Evolutionary conservation across 2,888 invertebrate species (phyloP).

Genomic region (Drosophila dives): DNA sequence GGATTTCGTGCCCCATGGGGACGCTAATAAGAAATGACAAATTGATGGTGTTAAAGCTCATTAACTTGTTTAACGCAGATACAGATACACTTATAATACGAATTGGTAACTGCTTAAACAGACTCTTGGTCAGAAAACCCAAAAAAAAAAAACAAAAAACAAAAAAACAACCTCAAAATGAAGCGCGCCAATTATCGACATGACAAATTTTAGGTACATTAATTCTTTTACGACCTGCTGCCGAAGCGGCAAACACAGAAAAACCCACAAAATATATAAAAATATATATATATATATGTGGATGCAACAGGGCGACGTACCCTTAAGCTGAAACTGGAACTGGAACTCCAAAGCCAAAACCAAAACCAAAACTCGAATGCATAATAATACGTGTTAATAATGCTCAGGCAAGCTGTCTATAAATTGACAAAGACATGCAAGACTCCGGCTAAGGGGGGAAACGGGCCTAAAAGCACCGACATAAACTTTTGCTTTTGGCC

Average conservation of each 20-base stretch:
- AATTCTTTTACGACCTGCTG: slow-evolving; percentile 45
- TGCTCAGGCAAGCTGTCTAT: slow-evolving; percentile 80
- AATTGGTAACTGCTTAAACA: slow-evolving; percentile 34
- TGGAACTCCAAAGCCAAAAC: slow-evolving; percentile 18
- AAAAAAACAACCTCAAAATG: slow-evolving; percentile 61
- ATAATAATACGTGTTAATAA: slow-evolving; percentile 82
- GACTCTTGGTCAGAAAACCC: slow-evolving; percentile 32
- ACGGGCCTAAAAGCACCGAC: slow-evolving; percentile 25
- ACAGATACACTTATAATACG: slow-evolving; percentile 30
- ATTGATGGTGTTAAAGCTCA: slow-evolving; percentile 83
- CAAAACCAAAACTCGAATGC: slow-evolving; percentile 45
- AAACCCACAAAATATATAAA: slow-evolving; percentile 63
- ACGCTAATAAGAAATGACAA: slow-evolving; percentile 83
- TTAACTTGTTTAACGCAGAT: slow-evolving; percentile 74
- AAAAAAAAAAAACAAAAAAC: slow-evolving; percentile 54
- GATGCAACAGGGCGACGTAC: slow-evolving; percentile 41
- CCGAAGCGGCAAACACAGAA: slow-evolving; percentile 25
- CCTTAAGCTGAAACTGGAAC: slow-evolving; percentile 34
- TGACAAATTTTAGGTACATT: slow-evolving; percentile 75
- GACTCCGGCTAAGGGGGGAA: slow-evolving; percentile 34
- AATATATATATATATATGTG: background rate
- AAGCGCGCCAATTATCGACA: slow-evolving; percentile 81
- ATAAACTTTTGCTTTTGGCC: slow-evolving; percentile 19
- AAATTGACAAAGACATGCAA: slow-evolving; percentile 83
- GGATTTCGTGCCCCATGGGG: slow-evolving; percentile 44